A percentile compares a stretch with the other conserved stretches of the same genome.
Conservation (phyloP, 2,888 invertebrate species). For the Geophilus truncorum region DNA sequence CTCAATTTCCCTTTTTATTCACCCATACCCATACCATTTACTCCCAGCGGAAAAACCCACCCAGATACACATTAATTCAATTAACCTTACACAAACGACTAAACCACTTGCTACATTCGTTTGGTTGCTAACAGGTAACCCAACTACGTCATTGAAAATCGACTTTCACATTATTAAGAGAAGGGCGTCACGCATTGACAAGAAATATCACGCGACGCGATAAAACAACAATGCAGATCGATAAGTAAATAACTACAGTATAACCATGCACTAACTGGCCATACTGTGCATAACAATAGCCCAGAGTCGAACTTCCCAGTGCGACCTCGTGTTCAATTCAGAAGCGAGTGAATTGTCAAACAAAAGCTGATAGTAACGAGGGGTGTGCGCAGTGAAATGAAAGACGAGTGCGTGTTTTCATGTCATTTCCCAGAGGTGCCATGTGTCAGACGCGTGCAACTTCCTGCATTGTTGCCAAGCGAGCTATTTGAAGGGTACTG, state of each 20-base stretch:
- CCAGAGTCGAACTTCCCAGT: neutral
- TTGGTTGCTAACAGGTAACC: neutral
- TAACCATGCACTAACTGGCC: neutral
- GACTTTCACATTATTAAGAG: neutral
- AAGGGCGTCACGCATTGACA: neutral
- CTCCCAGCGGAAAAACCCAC: neutral
- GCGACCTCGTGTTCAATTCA: neutral
- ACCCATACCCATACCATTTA: neutral
- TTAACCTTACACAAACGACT: neutral
- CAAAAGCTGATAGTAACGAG: neutral
- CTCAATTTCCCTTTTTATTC: neutral
- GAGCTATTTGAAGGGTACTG: neutral
- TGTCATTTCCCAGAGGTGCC: neutral
- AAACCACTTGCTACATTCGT: neutral
- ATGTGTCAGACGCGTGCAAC: neutral
- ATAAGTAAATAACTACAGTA: neutral
- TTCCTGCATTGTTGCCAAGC: neutral
- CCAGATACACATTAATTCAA: neutral
- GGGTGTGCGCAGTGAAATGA: neutral
- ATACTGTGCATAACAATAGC: neutral
- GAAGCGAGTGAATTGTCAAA: neutral
- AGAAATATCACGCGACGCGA: conserved; percentile 11
- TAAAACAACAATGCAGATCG: conserved; percentile 3
- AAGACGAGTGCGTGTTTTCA: neutral
- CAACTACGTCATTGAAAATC: neutral